phyloP scores from a whole-genome alignment of 2,888 invertebrate species.

The Drosophila merina region DNA sequence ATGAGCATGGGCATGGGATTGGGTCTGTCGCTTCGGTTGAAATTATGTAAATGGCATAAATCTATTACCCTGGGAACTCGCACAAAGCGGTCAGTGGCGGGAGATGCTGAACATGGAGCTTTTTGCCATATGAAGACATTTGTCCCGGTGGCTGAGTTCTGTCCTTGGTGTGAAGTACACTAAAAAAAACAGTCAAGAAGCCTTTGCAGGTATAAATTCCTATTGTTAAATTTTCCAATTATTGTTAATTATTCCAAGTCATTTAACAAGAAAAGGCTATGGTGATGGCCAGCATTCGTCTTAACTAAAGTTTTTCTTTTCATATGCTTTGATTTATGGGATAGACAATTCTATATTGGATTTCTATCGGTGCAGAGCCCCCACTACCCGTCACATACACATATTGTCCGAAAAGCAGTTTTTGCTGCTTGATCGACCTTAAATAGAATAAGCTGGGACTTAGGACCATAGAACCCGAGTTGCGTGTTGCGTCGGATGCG shows the following conservation, averaged over 20 bases:
- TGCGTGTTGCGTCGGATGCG: no score
- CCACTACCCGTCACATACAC: not conserved
- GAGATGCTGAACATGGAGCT: not conserved
- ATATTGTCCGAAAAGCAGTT: not conserved
- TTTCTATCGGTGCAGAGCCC: not conserved
- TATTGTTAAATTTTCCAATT: not conserved
- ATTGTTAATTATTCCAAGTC: no score
- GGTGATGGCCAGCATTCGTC: no score
- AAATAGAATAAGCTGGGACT: not conserved
- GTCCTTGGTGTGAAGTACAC: not conserved
- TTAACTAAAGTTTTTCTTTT: no score
- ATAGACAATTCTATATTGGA: no score
- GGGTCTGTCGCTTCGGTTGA: conserved; percentile 6
- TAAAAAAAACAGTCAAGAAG: not conserved
- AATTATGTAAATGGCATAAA: conserved; percentile 66
- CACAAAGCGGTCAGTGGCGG: conserved; percentile 1
- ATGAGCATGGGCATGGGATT: not conserved
- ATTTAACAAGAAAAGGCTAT: no score
- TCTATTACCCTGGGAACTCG: conserved; percentile 54
- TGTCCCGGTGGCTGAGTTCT: not conserved
- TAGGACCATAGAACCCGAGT: not conserved
- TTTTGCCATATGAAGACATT: not conserved
- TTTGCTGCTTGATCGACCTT: not conserved
- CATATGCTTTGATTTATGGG: no score
- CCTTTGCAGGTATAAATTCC: not conserved